Evolutionary conservation across 2,888 invertebrate species (phyloP).

Genomic region (Venusia cambrica): DNA sequence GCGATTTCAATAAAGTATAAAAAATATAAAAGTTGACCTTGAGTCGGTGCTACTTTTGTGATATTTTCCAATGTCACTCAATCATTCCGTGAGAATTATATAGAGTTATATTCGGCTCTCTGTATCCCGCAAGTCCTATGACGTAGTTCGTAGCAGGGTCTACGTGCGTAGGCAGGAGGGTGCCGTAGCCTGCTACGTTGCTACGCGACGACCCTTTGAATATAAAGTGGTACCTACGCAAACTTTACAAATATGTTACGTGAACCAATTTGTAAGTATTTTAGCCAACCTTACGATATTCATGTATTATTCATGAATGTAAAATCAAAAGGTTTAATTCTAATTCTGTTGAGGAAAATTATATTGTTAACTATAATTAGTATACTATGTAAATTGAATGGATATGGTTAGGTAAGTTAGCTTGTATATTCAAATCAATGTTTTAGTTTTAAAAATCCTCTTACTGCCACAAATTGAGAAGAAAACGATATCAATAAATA

Average conservation of each 20-base stretch:
- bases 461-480: no score
- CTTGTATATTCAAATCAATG: no score
- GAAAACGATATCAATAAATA: no score
- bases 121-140: slow-evolving; percentile 32
- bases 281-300: slow-evolving; percentile 1
- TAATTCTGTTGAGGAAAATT: slow-evolving; percentile 1
- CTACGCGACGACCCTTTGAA: slow-evolving; percentile 31
- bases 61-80: slow-evolving; percentile 15
- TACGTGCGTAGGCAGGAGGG: slow-evolving; percentile 37
- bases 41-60: slow-evolving; percentile 17
- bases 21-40: slow-evolving; percentile 30
- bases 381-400: neutral
- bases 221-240: slow-evolving; percentile 27
- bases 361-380: neutral
- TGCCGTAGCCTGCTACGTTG: slow-evolving; percentile 35
- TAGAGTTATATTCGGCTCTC: slow-evolving; percentile 15
- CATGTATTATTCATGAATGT: slow-evolving; percentile 16
- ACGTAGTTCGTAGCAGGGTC: slow-evolving; percentile 35
- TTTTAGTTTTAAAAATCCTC: no score
- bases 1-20: slow-evolving; percentile 31
- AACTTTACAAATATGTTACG: slow-evolving; percentile 25
- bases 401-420: no score
- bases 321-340: slow-evolving; percentile 12
- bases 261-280: slow-evolving; percentile 6
- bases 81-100: neutral